Evolutionary conservation across 2,888 invertebrate genomes (phyloP).

Genomic region (Macaria notata): DNA sequence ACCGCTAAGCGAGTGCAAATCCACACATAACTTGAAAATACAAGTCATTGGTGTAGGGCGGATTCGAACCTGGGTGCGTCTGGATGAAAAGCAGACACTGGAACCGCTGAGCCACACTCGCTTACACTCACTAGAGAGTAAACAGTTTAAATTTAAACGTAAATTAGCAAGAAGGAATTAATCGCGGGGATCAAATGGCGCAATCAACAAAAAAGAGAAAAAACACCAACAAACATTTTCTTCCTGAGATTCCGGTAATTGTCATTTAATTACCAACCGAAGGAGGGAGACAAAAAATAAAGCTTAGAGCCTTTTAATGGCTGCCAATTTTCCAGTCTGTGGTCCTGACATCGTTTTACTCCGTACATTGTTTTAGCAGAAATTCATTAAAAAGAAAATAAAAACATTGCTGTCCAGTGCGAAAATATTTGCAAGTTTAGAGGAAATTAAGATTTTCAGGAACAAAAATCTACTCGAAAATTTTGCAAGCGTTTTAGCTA

Average conservation of each 20-base stretch:
- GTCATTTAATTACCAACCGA: constrained; percentile 72
- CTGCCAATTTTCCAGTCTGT: constrained; percentile 60
- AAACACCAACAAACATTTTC: constrained; percentile 43
- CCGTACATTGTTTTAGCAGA: constrained; percentile 51
- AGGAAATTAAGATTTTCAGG: constrained; percentile 15
- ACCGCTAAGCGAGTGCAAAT: no score
- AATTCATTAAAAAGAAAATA: constrained; percentile 41
- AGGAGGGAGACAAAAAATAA: constrained; percentile 55
- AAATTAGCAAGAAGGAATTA: constrained; percentile 30
- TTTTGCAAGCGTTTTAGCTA: constrained; percentile 5
- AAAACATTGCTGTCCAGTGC: constrained; percentile 27
- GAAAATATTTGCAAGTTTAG: constrained; percentile 27
- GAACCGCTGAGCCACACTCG: no score
- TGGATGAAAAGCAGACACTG: no score
- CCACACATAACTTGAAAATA: no score
- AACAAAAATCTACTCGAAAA: constrained; percentile 3
- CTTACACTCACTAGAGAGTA: no score
- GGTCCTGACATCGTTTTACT: constrained; percentile 46
- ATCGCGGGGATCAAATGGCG: constrained; percentile 41
- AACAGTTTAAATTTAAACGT: constrained; percentile 1
- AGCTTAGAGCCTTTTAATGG: constrained; percentile 60
- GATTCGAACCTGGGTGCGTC: no score
- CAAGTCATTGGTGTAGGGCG: no score
- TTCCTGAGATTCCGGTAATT: constrained; percentile 62
- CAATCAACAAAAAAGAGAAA: constrained; percentile 34